phyloP scores from a whole-genome alignment of 2,888 invertebrate species.

The Cosmopolites sordidus region DNA sequence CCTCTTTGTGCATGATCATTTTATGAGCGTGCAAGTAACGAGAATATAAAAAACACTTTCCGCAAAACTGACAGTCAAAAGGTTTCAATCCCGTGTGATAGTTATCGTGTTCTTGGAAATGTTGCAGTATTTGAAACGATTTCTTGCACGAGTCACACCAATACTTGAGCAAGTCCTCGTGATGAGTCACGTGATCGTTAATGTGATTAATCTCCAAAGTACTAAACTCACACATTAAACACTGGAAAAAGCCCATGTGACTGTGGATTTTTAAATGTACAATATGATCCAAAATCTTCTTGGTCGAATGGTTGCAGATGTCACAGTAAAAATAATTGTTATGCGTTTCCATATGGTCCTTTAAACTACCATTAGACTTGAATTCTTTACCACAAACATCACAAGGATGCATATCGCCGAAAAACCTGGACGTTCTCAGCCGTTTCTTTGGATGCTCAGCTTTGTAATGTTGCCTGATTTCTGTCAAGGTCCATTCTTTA shows the following conservation, averaged over 20 bases:
- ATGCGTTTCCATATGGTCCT: constrained; percentile 45
- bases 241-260: constrained; percentile 40
- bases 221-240: constrained; percentile 43
- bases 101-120: constrained; percentile 57
- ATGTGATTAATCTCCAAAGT: constrained; percentile 42
- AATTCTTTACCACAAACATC: constrained; percentile 45
- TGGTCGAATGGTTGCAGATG: constrained; percentile 43
- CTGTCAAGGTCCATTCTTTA: constrained; percentile 33
- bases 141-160: constrained; percentile 55
- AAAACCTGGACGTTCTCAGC: constrained; percentile 34
- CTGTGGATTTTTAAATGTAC: constrained; percentile 44
- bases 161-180: constrained; percentile 48
- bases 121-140: constrained; percentile 54
- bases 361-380: constrained; percentile 38
- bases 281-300: constrained; percentile 44
- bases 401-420: constrained; percentile 36
- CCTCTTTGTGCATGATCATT: constrained; percentile 42
- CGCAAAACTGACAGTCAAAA: constrained; percentile 54
- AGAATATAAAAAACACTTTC: constrained; percentile 51
- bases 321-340: constrained; percentile 45
- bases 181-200: constrained; percentile 42
- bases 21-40: constrained; percentile 45
- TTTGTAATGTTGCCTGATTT: constrained; percentile 38
- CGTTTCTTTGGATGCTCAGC: constrained; percentile 37
- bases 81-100: constrained; percentile 55